Evolutionary conservation across 2,113 vertebrate species (phyloP).

Genomic region (Poecile atricapillus): DNA sequence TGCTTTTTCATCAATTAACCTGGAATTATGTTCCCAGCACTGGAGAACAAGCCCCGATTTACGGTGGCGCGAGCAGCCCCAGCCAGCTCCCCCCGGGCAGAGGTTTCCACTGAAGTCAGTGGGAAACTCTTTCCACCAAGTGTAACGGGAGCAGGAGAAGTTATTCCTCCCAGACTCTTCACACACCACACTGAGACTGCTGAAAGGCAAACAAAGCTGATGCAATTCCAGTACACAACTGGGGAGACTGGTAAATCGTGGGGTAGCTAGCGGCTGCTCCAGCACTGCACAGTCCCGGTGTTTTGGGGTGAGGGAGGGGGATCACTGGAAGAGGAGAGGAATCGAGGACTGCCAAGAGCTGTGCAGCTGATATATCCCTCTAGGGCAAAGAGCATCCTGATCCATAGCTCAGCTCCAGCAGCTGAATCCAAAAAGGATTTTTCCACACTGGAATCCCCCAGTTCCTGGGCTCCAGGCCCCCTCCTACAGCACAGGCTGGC

Average conservation of each 20-base stretch:
- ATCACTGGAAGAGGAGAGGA: fast-evolving
- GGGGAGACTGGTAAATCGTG: neutral
- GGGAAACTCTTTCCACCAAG: neutral
- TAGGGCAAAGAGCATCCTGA: neutral
- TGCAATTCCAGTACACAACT: neutral
- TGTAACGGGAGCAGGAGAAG: neutral
- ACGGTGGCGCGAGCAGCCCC: fast-evolving
- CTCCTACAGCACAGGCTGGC: neutral
- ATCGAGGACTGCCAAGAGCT: fast-evolving
- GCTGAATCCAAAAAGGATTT: neutral
- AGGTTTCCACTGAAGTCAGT: slow-evolving; percentile 19
- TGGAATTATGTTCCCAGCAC: neutral
- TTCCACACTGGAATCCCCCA: neutral
- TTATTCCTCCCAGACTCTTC: neutral
- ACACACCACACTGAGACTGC: neutral
- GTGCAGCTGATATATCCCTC: neutral
- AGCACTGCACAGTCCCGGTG: fast-evolving
- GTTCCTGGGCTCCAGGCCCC: fast-evolving
- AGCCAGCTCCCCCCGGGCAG: neutral
- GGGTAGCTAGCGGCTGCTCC: fast-evolving
- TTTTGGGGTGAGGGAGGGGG: neutral
- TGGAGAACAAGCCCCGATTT: neutral
- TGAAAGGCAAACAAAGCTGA: neutral
- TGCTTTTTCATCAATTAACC: neutral
- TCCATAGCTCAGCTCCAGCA: neutral